Evolutionary conservation across 2,888 invertebrate species (phyloP), one percentile per base, ranked within the genome.

Genomic region (Seladonia tumulorum): DNA sequence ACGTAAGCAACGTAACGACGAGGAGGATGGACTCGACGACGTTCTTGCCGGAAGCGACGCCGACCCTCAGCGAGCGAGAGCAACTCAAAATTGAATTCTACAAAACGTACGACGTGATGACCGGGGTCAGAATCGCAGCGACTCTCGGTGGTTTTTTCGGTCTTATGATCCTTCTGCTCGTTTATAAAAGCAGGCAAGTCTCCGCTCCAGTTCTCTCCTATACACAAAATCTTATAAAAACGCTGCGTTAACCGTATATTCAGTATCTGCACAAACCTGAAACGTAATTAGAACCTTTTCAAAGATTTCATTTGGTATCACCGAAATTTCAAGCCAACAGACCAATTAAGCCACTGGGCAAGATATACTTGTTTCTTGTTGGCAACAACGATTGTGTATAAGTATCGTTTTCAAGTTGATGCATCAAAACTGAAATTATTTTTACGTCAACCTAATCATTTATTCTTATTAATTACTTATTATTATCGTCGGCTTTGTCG

Each of bases 61-160:
- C 95, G 88, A 94, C 95, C 83, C 91, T 95, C 87, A 95, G 94
- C 91, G 96, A 97, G 92, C 96, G 97, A 81, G 97, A 97, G 94
- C 96, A 97, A 93, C 96, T 97, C 92, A 97, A 97, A 93, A 96
- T 97, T 92, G 97, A 98, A 94, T 98, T 98, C 96, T 98, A 98
- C 96, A 97, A 97, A 92, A 98, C 98, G 60, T 99, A 99, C 95
- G 98, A 98, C 96, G 98, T 98, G 95, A 98, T 98, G 98, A 98
- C 98, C 92, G 98, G 98, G 90, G 97, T 98, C 89, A 97, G 98
- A 90, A 98, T 98, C 95, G 98, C 98, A 91, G 98, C 98, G 91
- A 98, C 98, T 5, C 96, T 99, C 78, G 98, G 98, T 92, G 98
- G 98, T 92, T 98, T 98, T 95, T 98, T 98, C 95, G 97, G 98